Evolutionary conservation across 1,140 invertebrate genomes (phyloP), one percentile per base, ranked within the genome.

Genomic region (Papilio polyxenes): DNA sequence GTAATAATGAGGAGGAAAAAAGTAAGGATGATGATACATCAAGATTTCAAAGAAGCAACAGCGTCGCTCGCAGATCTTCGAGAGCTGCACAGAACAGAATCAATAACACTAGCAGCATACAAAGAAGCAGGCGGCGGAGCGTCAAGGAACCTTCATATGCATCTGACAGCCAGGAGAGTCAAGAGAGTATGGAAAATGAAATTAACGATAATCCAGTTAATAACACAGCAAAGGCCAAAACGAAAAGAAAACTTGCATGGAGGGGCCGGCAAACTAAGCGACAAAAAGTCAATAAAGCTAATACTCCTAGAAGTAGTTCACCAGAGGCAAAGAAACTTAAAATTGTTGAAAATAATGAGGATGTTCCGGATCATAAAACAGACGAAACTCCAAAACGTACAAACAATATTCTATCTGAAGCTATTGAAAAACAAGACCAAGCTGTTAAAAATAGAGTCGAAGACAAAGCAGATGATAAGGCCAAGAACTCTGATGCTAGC

Each of bases 401-500:
- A 75, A 81, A 85, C 9, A 87, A 89, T 77, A 49, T 83, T 13
- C 81, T 84, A 51, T n/a, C 85, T 13, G 76, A 44, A 51, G 87
- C 89, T 13, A 87, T 83, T 62, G 78, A 85, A 85, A 80, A 82
- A 49, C 17, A 75, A 84, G 15, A 75, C 10, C 85, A 83, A 82
- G 86, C 49, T 72, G 75, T 65, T 81, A 90, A 85, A 74, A 80
- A 37, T 77, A 77, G 86, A 74, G 91, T 90, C 79, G 91, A 90
- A 65, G 87, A 88, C 31, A 93, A 93, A 85, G 69, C 83, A 2
- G 89, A 88, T 15, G 95, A 95, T n/a, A 96, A 96, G 77, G 95
- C 95, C 82, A 95, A 95, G 82, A 92, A 95, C 84, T 93, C 94
- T 11, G 94, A 92, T 40, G 95, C 92, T 13, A 94, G 91, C 82